These are phyloP conservation scores for Periparus ater DNA, from an alignment of 2,797 vertebrate genomes.

Conservation along the genomic window DNA sequence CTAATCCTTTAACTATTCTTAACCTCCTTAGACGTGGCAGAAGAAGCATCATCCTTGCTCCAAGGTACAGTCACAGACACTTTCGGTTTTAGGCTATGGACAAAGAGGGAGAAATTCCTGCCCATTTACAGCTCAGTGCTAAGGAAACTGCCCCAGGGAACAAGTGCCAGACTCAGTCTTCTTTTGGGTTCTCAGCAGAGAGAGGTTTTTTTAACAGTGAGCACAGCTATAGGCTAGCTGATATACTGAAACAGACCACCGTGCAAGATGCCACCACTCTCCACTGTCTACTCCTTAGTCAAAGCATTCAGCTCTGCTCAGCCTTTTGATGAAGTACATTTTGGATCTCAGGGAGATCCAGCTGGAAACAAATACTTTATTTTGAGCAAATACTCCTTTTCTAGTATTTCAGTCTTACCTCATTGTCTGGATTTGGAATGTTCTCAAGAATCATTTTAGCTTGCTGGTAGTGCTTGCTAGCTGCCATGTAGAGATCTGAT, in stretches of 20 bases:
- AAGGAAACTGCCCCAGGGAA: background rate
- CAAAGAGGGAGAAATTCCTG: background rate
- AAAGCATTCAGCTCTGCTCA: background rate
- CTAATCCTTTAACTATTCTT: background rate
- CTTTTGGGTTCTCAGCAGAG: background rate
- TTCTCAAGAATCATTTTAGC: slow-evolving; percentile 98
- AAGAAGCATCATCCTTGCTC: background rate
- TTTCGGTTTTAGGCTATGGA: background rate
- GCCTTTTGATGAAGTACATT: background rate
- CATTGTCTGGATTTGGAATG: slow-evolving; percentile 89
- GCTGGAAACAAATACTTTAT: background rate
- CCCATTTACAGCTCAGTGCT: background rate
- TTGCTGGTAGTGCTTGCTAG: slow-evolving; percentile 99
- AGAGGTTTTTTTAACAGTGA: background rate
- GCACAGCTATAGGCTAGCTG: background rate
- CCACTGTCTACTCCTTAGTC: background rate
- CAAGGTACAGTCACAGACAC: background rate
- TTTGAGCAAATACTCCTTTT: background rate
- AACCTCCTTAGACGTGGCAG: background rate
- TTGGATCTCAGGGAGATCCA: background rate
- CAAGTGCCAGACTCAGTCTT: background rate
- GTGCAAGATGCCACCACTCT: background rate
- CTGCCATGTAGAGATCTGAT: slow-evolving; percentile 94
- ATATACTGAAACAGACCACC: background rate
- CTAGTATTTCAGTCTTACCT: slow-evolving; percentile 79